Evolutionary conservation across 2,888 invertebrate genomes (phyloP), one percentile per base, ranked within the genome.

Genomic region (Temnothorax unifasciatus): DNA sequence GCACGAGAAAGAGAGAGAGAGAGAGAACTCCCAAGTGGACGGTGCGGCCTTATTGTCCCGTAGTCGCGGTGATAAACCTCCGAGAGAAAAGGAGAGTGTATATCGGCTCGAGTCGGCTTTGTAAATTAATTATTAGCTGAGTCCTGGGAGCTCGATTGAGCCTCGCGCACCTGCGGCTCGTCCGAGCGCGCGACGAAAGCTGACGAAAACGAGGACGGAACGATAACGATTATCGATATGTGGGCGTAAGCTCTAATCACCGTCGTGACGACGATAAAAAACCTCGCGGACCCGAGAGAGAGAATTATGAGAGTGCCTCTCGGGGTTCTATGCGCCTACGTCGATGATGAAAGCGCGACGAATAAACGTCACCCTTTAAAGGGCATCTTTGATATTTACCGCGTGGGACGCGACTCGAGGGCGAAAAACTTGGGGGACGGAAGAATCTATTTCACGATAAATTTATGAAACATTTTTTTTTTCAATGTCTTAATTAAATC

Each of bases 171-270:
- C 66, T 68, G 47, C 79, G 85, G 61, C 47, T 52, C 66, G 41
- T 2, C n/a, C 41, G 25, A 76, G 76, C 38, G 66, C 66, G 54
- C 9, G 41, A 47, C 54, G 61, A 79, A 83, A 85, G 86, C 89
- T 89, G 89, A 89, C 89, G 88, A 89, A 89, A 89, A 89, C 89
- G 88, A 89, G 81, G 73, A 77, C 64, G 44, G 64, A 15, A 21
- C 83, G 77, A 82, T 52, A 82, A 68, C 29, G 57, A 63, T 83
- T 74, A 85, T 85, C 79, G 38, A 81, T 57, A 77, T 63, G 34
- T 66, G 84, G 83, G 77, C 84, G 74, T 87, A 44, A 81, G 71
- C 34, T 57, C 47, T 84, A 83, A 87, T 87, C 82, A 52, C 6
- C 74, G 29, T 76, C 76, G 63, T 82, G 66, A 66, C 11, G 59